Percentiles rank a stretch among this genome's conserved stretches.
These are phyloP conservation scores for Cathartes aura DNA, from an alignment of 2,113 vertebrate genomes.

Conservation along the genomic window DNA sequence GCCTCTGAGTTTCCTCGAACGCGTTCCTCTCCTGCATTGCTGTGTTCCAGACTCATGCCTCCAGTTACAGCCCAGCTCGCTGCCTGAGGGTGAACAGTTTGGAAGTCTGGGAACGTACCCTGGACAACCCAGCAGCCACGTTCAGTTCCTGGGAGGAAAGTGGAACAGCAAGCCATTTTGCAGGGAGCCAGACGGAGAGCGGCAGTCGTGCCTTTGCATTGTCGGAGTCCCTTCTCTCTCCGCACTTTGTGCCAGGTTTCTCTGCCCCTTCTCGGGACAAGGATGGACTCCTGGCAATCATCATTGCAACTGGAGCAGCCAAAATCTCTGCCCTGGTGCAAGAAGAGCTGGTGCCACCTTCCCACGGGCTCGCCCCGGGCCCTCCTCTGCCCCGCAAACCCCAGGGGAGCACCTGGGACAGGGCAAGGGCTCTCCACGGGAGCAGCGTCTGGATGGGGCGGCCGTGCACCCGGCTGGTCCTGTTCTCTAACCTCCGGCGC, in stretches of 20 bases:
- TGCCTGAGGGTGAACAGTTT: accelerated
- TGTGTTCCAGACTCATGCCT: background rate
- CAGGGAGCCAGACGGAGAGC: accelerated
- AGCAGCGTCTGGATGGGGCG: background rate
- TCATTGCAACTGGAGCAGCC: accelerated
- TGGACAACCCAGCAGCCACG: accelerated
- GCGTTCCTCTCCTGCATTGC: accelerated
- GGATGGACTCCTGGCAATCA: background rate
- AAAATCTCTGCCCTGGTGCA: background rate
- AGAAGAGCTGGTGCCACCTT: background rate
- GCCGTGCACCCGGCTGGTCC: background rate
- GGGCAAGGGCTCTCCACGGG: background rate
- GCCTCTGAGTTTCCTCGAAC: background rate
- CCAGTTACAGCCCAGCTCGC: accelerated
- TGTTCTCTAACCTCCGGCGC: accelerated
- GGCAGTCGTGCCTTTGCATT: accelerated
- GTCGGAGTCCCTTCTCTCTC: background rate
- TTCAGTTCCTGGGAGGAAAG: background rate
- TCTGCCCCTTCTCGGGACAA: background rate
- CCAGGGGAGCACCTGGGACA: background rate
- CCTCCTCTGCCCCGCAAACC: background rate
- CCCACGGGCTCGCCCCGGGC: accelerated
- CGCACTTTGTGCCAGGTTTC: accelerated
- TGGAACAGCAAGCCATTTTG: accelerated
- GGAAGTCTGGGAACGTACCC: background rate